Evolutionary conservation across 2,888 invertebrate genomes (phyloP).

Genomic region (Campoplex capitator): DNA sequence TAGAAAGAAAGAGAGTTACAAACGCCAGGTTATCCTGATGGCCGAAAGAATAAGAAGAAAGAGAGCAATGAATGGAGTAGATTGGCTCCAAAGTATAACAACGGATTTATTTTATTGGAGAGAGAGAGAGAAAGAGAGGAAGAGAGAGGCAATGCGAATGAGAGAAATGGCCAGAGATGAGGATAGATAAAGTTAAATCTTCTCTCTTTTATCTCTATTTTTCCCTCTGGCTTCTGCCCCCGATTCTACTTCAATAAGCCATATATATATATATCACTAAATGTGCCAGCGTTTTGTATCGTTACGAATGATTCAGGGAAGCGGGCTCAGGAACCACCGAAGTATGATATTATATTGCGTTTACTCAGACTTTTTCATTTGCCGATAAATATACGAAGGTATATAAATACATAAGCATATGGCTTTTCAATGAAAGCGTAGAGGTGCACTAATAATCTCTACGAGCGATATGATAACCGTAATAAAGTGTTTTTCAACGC

Average conservation of each 20-base stretch:
- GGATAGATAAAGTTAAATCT: constrained; percentile 19
- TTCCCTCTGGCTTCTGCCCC: background rate
- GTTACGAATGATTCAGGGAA: constrained; percentile 13
- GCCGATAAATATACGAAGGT: background rate
- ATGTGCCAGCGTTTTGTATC: constrained; percentile 22
- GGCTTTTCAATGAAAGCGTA: background rate
- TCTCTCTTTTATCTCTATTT: constrained; percentile 13
- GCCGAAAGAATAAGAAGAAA: constrained; percentile 17
- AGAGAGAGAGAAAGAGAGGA: too few relatives aligned
- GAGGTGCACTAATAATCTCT: background rate
- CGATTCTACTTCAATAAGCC: constrained; percentile 19
- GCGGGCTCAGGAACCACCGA: constrained; percentile 16
- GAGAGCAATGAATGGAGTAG: constrained; percentile 9
- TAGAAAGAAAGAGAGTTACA: constrained; percentile 2
- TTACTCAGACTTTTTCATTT: background rate
- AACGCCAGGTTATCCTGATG: constrained; percentile 2
- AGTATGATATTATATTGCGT: constrained; percentile 18
- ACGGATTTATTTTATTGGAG: constrained; percentile 54
- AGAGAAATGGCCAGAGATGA: constrained; percentile 15
- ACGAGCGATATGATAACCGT: background rate
- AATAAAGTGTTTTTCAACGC: background rate
- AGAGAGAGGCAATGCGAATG: constrained; percentile 7
- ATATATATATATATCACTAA: constrained; percentile 8
- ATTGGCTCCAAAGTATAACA: constrained; percentile 20
- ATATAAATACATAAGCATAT: background rate